Evolutionary conservation across 2,113 vertebrate genomes (phyloP), one percentile per base, ranked within the genome.

Genomic region (Prochilodus magdalenae): DNA sequence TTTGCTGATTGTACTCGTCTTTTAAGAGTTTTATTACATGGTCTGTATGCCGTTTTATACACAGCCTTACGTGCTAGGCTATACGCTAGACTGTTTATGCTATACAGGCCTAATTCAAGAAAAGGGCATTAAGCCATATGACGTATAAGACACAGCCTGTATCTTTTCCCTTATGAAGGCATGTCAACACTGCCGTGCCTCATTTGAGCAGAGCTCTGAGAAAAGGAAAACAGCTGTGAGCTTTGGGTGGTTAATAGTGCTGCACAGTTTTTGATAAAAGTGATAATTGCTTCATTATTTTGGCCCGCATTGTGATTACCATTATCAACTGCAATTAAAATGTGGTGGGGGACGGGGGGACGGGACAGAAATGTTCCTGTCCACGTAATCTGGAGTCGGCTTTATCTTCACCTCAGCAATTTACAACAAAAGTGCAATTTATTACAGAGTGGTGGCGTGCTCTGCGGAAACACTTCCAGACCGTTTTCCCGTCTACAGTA

Each of bases 221-320:
- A 5, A n/a, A 24, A 44, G 33, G 4, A n/a, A 7, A 24, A 4
- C 66, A 40, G 33, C 65, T 67, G 18, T 36, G 27, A 29, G 15
- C 29, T 36, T 36, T 16, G 8, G 65, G 65, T 36, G 30, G 16
- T 36, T 30, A 67, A 67, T 67, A 27, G 12, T 65, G 62, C 27
- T 16, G 62, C 26, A 15, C 14, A 18, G 16, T 65, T 65, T n/a
- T 65, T 65, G 27, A 29, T 65, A 65, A 65, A 27, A 67, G 30
- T 33, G 57, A 60, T 60, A 67, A 67, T 67, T 67, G 65, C 65
- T 67, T 67, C 16, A 67, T 67, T 67, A 67, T 67, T 67, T 67
- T 30, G 30, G 29, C 15, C 30, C 4, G 16, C 62, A 65, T 29
- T 29, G 29, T 65, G 27, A 22, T 67, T 33, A 8, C 36, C 29